Evolutionary conservation across 2,797 vertebrate species (phyloP).

Genomic region (Acrossocheilus fasciatus): DNA sequence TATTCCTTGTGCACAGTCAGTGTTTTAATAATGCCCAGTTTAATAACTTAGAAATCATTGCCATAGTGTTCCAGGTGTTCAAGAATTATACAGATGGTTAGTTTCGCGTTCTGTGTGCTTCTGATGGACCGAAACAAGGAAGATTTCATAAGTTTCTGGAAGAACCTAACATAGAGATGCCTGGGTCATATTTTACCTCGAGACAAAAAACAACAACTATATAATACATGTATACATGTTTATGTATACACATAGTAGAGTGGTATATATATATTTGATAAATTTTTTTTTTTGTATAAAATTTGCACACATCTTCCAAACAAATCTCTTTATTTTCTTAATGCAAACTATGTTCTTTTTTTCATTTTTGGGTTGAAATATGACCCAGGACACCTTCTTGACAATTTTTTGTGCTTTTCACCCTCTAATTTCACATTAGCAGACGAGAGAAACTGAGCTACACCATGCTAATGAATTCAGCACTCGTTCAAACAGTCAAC

Average conservation of each 20-base stretch:
- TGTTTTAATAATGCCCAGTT: constrained; percentile 30
- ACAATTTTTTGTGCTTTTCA: neutral
- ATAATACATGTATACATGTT: neutral
- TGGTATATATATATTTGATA: too few species aligned
- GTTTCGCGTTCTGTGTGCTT: neutral
- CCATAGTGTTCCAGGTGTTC: neutral
- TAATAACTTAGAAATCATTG: neutral
- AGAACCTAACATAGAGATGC: neutral
- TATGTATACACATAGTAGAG: neutral
- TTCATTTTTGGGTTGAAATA: too few species aligned
- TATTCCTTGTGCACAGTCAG: constrained; percentile 20
- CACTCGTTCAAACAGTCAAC: neutral
- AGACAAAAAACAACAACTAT: neutral
- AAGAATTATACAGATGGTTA: neutral
- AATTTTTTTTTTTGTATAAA: too few species aligned
- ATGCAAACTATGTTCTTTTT: neutral
- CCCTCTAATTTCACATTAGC: neutral
- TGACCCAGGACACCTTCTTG: neutral
- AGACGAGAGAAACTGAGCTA: neutral
- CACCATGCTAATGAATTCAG: neutral
- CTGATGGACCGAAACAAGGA: neutral
- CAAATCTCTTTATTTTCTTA: neutral
- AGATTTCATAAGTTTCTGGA: neutral
- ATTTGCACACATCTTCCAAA: too few species aligned
- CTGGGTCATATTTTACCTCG: neutral